Base-by-base conservation (phyloP, 30 jellyfish, hydroid and myxozoan genomes). In the Aurelia sp. region DNA sequence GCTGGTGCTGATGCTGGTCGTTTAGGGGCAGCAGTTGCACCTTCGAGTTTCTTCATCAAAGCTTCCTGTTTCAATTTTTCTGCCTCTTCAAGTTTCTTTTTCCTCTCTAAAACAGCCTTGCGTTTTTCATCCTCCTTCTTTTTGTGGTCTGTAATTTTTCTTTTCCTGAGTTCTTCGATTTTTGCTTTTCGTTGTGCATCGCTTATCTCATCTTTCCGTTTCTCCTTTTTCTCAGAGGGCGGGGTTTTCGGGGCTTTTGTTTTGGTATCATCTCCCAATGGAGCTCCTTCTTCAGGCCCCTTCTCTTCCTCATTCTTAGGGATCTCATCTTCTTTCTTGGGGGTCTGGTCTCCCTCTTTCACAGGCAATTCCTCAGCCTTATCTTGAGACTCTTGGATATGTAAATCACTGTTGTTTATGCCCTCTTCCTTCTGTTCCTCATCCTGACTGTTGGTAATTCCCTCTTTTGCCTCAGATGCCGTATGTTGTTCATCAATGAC, bases 41-140 rank as follows among this genome's bases (percentile, higher is more conserved):
- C 82, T n/a, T 72, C 67, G 19, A 90, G 68, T 77, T 90, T 90
- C 69, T 90, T 90, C 70, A 90, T 33, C 68, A 90, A 30, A 3
- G 97, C 97, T 41, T 81, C 94, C 13, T 79, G 83, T 70, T 76
- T 90, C 27, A 48, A 57, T 21, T 64, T 83, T 50, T 90, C 97
- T 38, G 89, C 97, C 71, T 81, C 91, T 7, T 78, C 91, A 41
- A 90, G 63, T 63, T 78, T 81, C 88, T 59, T 90, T 63, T 81
- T 81, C 53, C 97, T 62, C 74, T 90, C 97, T 62, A 72, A 69
- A 33, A 90, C 91, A 65, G 94, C 97, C 47, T 90, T 77, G 17
- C 97, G 86, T 50, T 85, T 75, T 27, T 90, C 97, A n/a, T 90
- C 92, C 30, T 90, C 97, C 48, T 90, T 90, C 66, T 90, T 90